A percentile compares a stretch with the other conserved stretches of the same genome.
These are phyloP conservation scores for Polypterus bichir DNA, from an alignment of 2,113 vertebrate genomes.

Conservation along the genomic window DNA sequence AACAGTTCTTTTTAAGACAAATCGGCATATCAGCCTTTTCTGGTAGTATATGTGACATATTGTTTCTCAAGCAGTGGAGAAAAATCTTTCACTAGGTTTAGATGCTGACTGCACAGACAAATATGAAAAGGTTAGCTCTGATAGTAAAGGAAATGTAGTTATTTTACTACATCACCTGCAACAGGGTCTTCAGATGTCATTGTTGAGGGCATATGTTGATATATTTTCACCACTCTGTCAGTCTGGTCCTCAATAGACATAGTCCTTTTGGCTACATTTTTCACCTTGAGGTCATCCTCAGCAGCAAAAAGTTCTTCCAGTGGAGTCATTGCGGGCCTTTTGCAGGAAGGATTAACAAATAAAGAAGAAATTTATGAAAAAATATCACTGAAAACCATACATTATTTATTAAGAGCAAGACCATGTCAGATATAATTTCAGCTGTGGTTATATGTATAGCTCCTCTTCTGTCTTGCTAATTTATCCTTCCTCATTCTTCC, in stretches of 20 bases:
- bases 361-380: constrained; percentile 2
- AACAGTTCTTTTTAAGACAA: constrained; percentile 13
- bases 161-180: constrained; percentile 5
- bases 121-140: constrained; percentile 6
- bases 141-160: constrained; percentile 7
- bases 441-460: no score
- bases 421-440: neutral
- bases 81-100: no score
- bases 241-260: neutral
- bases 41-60: constrained; percentile 10
- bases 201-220: neutral
- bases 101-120: constrained; percentile 5
- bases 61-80: constrained; percentile 9
- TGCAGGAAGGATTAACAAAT: neutral
- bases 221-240: neutral
- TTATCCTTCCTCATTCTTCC: constrained; percentile 1
- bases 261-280: neutral
- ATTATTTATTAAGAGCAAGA: neutral
- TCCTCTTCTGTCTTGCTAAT: no score
- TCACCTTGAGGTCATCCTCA: constrained; percentile 9
- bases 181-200: constrained; percentile 1
- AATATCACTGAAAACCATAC: neutral
- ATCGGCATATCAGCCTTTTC: constrained; percentile 7
- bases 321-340: neutral
- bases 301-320: constrained; percentile 7